Percentiles rank a stretch among this genome's conserved stretches.
Conservation (phyloP, 2,113 vertebrate species). For the Antechinus stuartii region DNA sequence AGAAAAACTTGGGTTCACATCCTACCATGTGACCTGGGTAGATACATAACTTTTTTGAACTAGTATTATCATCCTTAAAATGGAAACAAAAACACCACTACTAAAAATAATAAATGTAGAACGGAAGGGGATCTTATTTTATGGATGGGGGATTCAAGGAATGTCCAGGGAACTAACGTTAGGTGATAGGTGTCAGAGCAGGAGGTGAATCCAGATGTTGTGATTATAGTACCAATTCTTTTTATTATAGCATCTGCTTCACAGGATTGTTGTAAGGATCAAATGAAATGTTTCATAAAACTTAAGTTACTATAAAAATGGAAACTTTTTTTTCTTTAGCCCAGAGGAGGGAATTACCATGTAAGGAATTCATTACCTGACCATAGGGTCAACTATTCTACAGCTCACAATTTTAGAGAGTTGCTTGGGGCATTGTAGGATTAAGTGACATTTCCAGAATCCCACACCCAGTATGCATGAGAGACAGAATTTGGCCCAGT, state of each 20-base stretch:
- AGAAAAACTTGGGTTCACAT: not conserved
- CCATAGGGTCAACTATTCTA: not conserved
- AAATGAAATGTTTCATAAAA: not conserved
- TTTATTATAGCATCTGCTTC: not conserved
- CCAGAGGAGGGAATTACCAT: not conserved
- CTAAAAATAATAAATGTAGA: not conserved
- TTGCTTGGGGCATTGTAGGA: not conserved
- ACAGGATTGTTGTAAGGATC: not conserved
- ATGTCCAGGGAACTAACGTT: not conserved
- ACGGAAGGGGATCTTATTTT: not conserved
- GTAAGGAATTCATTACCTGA: not conserved
- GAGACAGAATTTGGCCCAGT: not conserved
- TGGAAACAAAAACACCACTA: no score
- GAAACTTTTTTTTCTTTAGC: not conserved
- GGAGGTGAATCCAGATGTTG: not conserved
- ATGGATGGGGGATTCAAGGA: not conserved
- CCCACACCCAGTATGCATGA: not conserved
- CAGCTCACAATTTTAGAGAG: not conserved
- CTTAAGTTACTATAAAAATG: not conserved
- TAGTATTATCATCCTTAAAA: not conserved
- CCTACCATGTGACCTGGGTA: not conserved
- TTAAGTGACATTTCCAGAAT: not conserved
- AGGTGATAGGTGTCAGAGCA: not conserved
- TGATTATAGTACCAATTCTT: not conserved
- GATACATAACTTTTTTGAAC: not conserved